Evolutionary conservation across 23 tunicate genomes (phyloP), one percentile per base, ranked within the genome.

Genomic region (Phallusia fumigata): DNA sequence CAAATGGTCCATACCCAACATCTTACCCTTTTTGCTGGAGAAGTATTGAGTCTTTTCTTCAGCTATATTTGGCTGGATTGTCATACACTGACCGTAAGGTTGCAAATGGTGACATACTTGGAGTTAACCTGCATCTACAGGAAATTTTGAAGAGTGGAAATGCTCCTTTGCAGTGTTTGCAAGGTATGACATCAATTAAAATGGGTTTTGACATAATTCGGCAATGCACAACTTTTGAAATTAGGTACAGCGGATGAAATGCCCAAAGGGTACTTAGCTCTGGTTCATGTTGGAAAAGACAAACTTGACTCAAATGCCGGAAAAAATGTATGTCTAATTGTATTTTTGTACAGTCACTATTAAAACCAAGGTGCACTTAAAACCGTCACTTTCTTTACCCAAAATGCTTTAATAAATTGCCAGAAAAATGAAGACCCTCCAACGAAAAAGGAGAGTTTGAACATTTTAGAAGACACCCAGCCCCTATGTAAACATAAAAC

Each of bases 21-120:
- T 65, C 69, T n/a, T 93, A 93, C 76, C 73, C 89, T 11, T 74
- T 77, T 72, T 82, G 88, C 33, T 93, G 97, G 97, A 50, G 73
- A 50, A 85, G 88, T 84, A 80, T 90, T 18, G 97, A 88, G 76
- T 35, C 85, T 53, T 88, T 87, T 58, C 81, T 88, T 84, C 97
- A 93, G 31, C 86, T 88, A 13, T 88, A 90, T 72, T 77, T 93
- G 30, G 92, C 97, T 0, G 87, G 93, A 0, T 76, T 93, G 58
- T 79, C 82, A 19, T 86, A 84, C 74, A 84, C 77, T 45, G 92
- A 88, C 12, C 75, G 89, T 16, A 88, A 93, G 45, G 53, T 77
- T 30, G 91, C 91, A 32, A 93, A 93, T 73, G 97, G 97, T 3
- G 97, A 93, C 52, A 69, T 93, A 36, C 76, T 93, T 18, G 97